Percentiles rank a stretch among this genome's conserved stretches.
Evolutionary conservation across 2,113 vertebrate genomes (phyloP).

Genomic region (Prunella himalayana): DNA sequence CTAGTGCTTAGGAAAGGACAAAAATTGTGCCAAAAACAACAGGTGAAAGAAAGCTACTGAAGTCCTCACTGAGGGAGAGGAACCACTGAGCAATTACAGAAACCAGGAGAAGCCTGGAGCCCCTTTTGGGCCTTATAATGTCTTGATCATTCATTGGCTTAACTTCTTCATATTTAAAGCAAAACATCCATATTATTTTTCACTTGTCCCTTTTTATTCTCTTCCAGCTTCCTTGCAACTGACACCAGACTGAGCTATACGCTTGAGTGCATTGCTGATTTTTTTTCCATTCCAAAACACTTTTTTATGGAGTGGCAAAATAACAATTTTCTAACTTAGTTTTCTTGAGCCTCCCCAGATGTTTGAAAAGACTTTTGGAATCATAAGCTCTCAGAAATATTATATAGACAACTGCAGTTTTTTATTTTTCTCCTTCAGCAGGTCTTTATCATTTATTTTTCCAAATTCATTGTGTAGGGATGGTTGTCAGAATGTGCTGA

Average conservation of each 20-base stretch:
- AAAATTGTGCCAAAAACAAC: not conserved
- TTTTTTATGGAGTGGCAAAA: not conserved
- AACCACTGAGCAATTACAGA: not conserved
- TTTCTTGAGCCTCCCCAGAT: not conserved
- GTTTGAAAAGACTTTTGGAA: not conserved
- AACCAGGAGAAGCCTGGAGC: not conserved
- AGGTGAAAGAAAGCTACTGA: not conserved
- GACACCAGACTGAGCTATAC: not conserved
- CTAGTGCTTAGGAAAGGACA: not conserved
- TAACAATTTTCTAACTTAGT: not conserved
- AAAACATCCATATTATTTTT: not conserved
- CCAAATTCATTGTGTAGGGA: not conserved
- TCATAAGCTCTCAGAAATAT: not conserved
- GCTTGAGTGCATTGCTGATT: not conserved
- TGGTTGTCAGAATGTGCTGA: conserved; percentile 43
- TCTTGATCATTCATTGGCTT: not conserved
- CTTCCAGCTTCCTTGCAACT: not conserved
- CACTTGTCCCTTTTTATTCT: not conserved
- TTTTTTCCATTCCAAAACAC: not conserved
- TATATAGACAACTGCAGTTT: not conserved
- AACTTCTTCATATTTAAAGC: not conserved
- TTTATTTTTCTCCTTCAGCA: not conserved
- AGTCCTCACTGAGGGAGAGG: not conserved
- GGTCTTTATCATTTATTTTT: conserved; percentile 12
- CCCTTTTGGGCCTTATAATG: not conserved